These are phyloP conservation scores for Sesamia nonagrioides DNA, from an alignment of 1,140 invertebrate genomes.

Conservation along the genomic window DNA sequence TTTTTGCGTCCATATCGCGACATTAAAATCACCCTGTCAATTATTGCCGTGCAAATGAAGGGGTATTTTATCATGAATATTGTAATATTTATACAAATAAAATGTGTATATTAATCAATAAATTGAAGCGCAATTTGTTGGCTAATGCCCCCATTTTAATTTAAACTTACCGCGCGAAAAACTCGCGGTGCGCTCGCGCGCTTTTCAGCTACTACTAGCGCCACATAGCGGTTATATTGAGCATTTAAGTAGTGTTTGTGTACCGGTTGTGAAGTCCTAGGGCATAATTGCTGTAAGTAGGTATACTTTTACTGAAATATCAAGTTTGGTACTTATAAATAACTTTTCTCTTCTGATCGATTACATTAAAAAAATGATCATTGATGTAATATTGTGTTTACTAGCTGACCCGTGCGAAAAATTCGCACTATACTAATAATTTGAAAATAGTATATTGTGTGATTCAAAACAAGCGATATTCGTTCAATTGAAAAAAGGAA, in stretches of 20 bases:
- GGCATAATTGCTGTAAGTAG: background rate
- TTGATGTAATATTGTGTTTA: too few species aligned
- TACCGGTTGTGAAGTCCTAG: background rate
- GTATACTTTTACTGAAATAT: too few species aligned
- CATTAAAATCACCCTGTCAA: slow-evolving; percentile 42
- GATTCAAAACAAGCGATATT: too few species aligned
- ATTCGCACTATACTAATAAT: too few species aligned
- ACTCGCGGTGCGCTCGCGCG: slow-evolving; percentile 11
- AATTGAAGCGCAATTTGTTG: slow-evolving; percentile 31
- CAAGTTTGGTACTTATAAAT: too few species aligned
- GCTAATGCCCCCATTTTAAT: slow-evolving; percentile 24
- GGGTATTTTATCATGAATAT: slow-evolving; percentile 57
- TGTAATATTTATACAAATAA: slow-evolving; percentile 53
- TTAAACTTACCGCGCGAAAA: slow-evolving; percentile 50
- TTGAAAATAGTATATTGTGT: too few species aligned
- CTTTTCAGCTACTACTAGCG: slow-evolving; percentile 49
- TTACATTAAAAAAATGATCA: too few species aligned
- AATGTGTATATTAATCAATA: slow-evolving; percentile 54
- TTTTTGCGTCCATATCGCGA: slow-evolving; percentile 62
- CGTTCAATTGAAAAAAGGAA: too few species aligned
- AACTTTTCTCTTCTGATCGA: too few species aligned
- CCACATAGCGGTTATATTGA: slow-evolving; percentile 41
- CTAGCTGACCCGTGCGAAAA: too few species aligned
- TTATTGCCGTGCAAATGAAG: slow-evolving; percentile 41
- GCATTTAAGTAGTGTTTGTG: background rate